Evolutionary conservation across 2,797 vertebrate genomes (phyloP), one percentile per base, ranked within the genome.

Genomic region (Peromyscus melanophrys): DNA sequence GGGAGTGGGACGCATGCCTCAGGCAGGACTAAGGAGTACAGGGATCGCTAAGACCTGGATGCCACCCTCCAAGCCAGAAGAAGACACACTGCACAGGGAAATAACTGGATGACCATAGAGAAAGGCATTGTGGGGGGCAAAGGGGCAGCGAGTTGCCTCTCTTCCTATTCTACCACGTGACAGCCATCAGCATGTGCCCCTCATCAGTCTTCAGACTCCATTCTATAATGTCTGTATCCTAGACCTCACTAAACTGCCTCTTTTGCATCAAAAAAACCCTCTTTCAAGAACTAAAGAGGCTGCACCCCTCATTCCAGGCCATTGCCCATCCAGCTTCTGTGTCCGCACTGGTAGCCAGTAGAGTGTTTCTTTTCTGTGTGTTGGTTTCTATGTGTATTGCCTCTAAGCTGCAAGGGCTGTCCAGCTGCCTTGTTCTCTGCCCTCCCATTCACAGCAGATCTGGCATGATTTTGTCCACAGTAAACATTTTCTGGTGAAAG

Each of bases 111-210:
- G 4, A 19, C 31, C 3, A 1, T 1, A 25, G 37, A 1, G 40
- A 40, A 17, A 9, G 0, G 67, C 6, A 12, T 23, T 12, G 19
- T 40, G 59, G 25, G 25, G 25, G 0, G 3, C 34, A 2, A 25
- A 49, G 34, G 16, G 23, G 40, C 31, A 25, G 80, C 11, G 5
- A 9, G 16, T 46, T 75, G 34, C 40, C 11, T 2, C 65, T 5
- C 10, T 17, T 21, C 29, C 57, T 4, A 0, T 6, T 11, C 29
- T 0, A 1, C 0, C 9, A 1, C 2, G 6, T 40, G 69, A 25
- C 37, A 34, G 16, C 34, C 63, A 1, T 23, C 21, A 27, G 43
- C 21, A 49, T 3, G 31, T 19, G 16, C 31, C 23, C 9, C n/a
- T 43, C 27, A 59, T 43, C 52, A 43, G 69, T 5, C 59, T 65